A percentile compares a stretch with the other conserved stretches of the same genome.
Evolutionary conservation across 1,140 invertebrate species (phyloP).

Genomic region (Sinonovacula constricta): DNA sequence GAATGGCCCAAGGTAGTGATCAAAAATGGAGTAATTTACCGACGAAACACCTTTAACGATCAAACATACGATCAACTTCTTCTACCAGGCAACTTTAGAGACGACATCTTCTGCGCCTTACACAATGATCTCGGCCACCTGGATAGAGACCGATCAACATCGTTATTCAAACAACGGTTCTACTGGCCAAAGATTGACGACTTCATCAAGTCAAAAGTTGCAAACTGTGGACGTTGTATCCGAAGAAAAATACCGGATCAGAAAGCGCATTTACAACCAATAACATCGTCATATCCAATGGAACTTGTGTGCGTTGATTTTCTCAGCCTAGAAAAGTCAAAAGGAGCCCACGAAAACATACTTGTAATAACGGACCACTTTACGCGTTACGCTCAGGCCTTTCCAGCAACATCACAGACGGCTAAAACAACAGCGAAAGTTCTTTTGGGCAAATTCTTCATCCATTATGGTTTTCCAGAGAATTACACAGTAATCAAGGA

Average conservation of each 20-base stretch:
- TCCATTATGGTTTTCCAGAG: conserved; percentile 20
- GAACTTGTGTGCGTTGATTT: conserved; percentile 11
- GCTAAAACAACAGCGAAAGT: conserved; percentile 29
- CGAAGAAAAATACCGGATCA: neutral
- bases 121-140: conserved; percentile 37
- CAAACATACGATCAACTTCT: neutral
- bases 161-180: neutral
- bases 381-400: conserved; percentile 21
- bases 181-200: conserved; percentile 32
- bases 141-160: conserved; percentile 5
- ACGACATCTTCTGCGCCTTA: neutral
- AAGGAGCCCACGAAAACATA: neutral
- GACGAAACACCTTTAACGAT: neutral
- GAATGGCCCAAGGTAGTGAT: neutral
- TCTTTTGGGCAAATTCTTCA: conserved; percentile 7
- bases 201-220: neutral
- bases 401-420: conserved; percentile 38
- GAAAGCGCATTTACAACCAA: neutral
- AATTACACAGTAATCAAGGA: conserved; percentile 45
- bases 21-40: conserved; percentile 17
- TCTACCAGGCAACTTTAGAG: neutral
- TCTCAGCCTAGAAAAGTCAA: neutral
- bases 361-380: conserved; percentile 37
- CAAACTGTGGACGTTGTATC: conserved; percentile 1
- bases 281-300: neutral